Percentiles rank a stretch among this genome's conserved stretches.
Evolutionary conservation across 2,888 invertebrate genomes (phyloP).

Genomic region (Nomada flava): DNA sequence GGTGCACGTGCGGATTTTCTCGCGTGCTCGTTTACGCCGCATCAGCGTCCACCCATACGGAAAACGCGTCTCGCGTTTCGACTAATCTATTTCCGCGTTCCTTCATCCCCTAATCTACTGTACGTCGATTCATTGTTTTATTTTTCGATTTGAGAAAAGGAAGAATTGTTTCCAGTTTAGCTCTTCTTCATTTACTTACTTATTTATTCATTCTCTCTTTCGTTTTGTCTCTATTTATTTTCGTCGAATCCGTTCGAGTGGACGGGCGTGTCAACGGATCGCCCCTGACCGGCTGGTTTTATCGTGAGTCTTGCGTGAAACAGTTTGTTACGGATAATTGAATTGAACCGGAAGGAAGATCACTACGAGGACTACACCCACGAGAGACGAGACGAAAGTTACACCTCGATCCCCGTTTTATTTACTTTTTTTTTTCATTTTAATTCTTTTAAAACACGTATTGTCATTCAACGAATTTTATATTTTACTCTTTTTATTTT

Average conservation of each 20-base stretch:
- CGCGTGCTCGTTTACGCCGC: constrained; percentile 25
- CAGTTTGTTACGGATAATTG: constrained; percentile 10
- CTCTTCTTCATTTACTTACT: rapidly evolving
- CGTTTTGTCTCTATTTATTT: neutral
- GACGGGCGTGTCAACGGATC: constrained; percentile 54
- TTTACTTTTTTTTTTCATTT: constrained; percentile 61
- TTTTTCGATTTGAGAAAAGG: no score
- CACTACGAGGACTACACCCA: constrained; percentile 59
- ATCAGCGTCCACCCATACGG: constrained; percentile 25
- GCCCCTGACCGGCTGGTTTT: constrained; percentile 23
- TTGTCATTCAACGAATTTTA: constrained; percentile 81
- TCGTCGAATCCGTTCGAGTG: constrained; percentile 15
- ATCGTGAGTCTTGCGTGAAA: neutral
- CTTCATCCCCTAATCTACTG: neutral
- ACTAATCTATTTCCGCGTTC: neutral
- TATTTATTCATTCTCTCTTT: neutral
- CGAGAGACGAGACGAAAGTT: constrained; percentile 61
- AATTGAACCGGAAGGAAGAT: constrained; percentile 58
- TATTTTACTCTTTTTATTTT: constrained; percentile 68
- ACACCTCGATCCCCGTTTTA: constrained; percentile 60
- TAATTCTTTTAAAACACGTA: constrained; percentile 76
- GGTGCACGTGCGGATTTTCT: constrained; percentile 26
- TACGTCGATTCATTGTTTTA: no score
- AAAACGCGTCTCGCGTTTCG: constrained; percentile 10
- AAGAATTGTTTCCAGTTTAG: neutral